Evolutionary conservation across 2,888 invertebrate genomes (phyloP).

Genomic region (Tetanocera ferruginea): DNA sequence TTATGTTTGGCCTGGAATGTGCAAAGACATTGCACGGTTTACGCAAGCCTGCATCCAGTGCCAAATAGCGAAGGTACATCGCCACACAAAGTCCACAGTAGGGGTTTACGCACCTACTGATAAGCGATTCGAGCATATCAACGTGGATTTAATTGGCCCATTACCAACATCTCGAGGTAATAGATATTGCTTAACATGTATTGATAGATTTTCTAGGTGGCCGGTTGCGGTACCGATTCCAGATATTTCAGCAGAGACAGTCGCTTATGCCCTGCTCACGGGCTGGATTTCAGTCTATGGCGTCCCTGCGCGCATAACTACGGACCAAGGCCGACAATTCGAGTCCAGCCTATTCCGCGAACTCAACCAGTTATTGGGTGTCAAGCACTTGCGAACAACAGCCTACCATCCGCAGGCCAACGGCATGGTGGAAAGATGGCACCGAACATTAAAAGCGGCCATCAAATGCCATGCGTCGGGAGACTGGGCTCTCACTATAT

Average conservation of each 20-base stretch:
- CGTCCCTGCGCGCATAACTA: slow-evolving; percentile 39
- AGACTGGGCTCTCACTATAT: slow-evolving; percentile 32
- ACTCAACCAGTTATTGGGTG: slow-evolving; percentile 38
- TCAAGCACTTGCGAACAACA: slow-evolving; percentile 40
- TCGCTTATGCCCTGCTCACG: slow-evolving; percentile 14
- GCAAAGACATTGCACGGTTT: slow-evolving; percentile 38
- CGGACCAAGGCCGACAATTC: slow-evolving; percentile 46
- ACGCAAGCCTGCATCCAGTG: slow-evolving; percentile 47
- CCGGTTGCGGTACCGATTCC: slow-evolving; percentile 10
- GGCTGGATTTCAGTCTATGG: slow-evolving; percentile 39
- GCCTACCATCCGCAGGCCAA: slow-evolving; percentile 48
- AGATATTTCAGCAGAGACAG: slow-evolving; percentile 30
- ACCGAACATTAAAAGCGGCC: slow-evolving; percentile 44
- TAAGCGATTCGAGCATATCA: slow-evolving; percentile 27
- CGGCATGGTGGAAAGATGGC: slow-evolving; percentile 48
- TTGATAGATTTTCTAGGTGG: slow-evolving; percentile 33
- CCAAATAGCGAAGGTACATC: slow-evolving; percentile 50
- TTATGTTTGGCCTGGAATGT: slow-evolving; percentile 51
- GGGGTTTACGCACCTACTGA: slow-evolving; percentile 54
- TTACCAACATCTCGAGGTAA: slow-evolving; percentile 18
- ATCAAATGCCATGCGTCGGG: slow-evolving; percentile 45
- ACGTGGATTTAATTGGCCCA: not conserved
- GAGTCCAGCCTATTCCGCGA: slow-evolving; percentile 40
- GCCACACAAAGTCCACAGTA: slow-evolving; percentile 60
- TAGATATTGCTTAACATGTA: slow-evolving; percentile 14